These are phyloP conservation scores for Ameiurus melas DNA, from an alignment of 2,113 vertebrate species.

Conservation along the genomic window DNA sequence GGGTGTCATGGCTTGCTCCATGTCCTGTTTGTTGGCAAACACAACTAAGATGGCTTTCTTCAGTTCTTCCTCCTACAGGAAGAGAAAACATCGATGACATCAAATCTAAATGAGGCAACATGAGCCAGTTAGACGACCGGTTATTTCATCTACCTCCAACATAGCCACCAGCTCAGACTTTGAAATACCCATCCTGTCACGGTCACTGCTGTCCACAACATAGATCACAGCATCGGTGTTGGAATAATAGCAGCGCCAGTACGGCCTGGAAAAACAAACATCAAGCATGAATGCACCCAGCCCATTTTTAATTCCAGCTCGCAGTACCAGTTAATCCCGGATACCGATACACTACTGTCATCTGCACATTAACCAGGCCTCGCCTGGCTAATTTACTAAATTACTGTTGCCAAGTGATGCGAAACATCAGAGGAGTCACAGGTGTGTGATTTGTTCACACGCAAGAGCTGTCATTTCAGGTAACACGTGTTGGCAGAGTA, in stretches of 20 bases:
- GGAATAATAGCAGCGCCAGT: conserved; percentile 98
- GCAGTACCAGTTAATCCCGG: background rate
- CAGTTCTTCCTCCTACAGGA: conserved; percentile 89
- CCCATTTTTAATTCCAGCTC: background rate
- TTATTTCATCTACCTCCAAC: conserved; percentile 81
- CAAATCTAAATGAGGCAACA: background rate
- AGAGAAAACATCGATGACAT: background rate
- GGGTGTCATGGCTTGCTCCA: conserved; percentile 97
- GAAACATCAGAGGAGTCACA: background rate
- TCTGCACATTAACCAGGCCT: no score
- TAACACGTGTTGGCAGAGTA: background rate
- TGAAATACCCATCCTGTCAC: conserved; percentile 96
- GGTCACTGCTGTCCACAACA: conserved; percentile 96
- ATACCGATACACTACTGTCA: background rate
- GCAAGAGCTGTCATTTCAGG: background rate
- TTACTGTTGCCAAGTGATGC: background rate
- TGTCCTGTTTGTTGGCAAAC: conserved; percentile 99
- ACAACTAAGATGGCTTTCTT: conserved; percentile 98
- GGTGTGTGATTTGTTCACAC: background rate
- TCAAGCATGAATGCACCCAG: background rate
- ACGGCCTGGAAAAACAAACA: conserved; percentile 77
- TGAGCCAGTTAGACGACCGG: background rate
- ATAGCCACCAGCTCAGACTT: conserved; percentile 97
- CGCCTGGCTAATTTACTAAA: background rate
- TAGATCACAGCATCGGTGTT: conserved; percentile 98